Conservation (phyloP, 2,797 vertebrate species). For the Gila robusta region DNA sequence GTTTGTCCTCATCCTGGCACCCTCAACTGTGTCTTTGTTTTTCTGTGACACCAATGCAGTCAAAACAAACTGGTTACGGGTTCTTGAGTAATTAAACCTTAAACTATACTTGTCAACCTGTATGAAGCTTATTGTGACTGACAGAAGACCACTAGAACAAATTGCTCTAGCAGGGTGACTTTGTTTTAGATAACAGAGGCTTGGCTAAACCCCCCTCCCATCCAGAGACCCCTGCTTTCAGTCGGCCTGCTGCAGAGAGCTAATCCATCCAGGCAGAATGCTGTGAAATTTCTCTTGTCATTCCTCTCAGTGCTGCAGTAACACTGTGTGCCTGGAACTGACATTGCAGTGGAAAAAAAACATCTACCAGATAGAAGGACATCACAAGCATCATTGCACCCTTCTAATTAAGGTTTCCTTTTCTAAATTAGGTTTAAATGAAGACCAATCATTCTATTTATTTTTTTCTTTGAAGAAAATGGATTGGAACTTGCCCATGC, state of each 20-base stretch:
- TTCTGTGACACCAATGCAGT: slow-evolving; percentile 16
- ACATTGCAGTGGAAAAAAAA: neutral
- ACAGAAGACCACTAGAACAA: slow-evolving; percentile 62
- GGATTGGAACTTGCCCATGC: neutral
- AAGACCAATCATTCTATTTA: neutral
- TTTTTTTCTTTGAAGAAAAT: neutral
- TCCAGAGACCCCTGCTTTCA: slow-evolving; percentile 16
- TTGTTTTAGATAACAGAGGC: slow-evolving; percentile 30
- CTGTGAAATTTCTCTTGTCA: slow-evolving; percentile 34
- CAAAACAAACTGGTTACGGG: neutral
- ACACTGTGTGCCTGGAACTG: slow-evolving; percentile 12
- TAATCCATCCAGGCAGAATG: slow-evolving; percentile 47
- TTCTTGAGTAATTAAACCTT: slow-evolving; percentile 66
- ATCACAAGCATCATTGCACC: slow-evolving; percentile 13
- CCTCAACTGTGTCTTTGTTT: slow-evolving; percentile 19
- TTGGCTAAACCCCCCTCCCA: slow-evolving; percentile 6
- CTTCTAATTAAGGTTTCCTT: neutral
- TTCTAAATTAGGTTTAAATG: neutral
- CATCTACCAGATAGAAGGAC: slow-evolving; percentile 18
- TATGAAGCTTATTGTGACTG: slow-evolving; percentile 60
- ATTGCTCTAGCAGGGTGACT: slow-evolving; percentile 56
- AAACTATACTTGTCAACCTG: slow-evolving; percentile 61
- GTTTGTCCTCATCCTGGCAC: slow-evolving; percentile 30
- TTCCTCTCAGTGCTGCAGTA: slow-evolving; percentile 21
- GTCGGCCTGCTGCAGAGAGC: slow-evolving; percentile 9